Percentiles rank a stretch among this genome's conserved stretches.
Evolutionary conservation across 2,113 vertebrate species (phyloP).

Genomic region (Notarius lentiginosus): DNA sequence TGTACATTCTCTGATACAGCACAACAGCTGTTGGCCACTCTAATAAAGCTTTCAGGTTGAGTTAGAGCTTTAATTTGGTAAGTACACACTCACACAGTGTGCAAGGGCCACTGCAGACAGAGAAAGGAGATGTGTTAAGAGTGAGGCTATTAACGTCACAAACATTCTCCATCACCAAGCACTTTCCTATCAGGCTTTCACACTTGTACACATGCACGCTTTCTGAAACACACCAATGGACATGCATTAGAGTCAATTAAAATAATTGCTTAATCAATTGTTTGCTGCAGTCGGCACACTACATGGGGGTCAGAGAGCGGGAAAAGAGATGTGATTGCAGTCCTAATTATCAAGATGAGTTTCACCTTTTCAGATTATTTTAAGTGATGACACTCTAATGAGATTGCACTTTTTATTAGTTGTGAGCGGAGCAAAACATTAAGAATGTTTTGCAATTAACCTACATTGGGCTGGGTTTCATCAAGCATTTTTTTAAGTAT

Average conservation of each 20-base stretch:
- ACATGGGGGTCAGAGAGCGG: slow-evolving; percentile 20
- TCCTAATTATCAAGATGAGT: slow-evolving; percentile 42
- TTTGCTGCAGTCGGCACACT: slow-evolving; percentile 45
- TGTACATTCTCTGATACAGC: slow-evolving; percentile 31
- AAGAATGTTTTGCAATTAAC: slow-evolving; percentile 22
- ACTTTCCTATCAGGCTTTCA: slow-evolving; percentile 25
- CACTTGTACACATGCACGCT: neutral
- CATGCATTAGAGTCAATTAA: slow-evolving; percentile 68
- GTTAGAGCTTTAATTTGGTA: slow-evolving; percentile 73
- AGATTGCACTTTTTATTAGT: slow-evolving; percentile 30
- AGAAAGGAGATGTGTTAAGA: slow-evolving; percentile 60
- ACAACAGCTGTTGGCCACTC: slow-evolving; percentile 61
- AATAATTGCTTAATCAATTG: slow-evolving; percentile 63
- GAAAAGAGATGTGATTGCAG: slow-evolving; percentile 26
- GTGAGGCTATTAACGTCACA: slow-evolving; percentile 53
- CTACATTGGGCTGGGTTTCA: neutral
- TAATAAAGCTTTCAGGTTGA: slow-evolving; percentile 70
- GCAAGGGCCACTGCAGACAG: slow-evolving; percentile 61
- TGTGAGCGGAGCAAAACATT: neutral
- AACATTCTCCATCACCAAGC: slow-evolving; percentile 54
- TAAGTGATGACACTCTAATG: slow-evolving; percentile 28
- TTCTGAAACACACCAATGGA: slow-evolving; percentile 61
- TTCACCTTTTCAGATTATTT: slow-evolving; percentile 44
- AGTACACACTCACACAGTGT: slow-evolving; percentile 61
- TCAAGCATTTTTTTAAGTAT: neutral